Conservation (phyloP, 2,888 invertebrate species). For the Agrilus cyanescens region DNA sequence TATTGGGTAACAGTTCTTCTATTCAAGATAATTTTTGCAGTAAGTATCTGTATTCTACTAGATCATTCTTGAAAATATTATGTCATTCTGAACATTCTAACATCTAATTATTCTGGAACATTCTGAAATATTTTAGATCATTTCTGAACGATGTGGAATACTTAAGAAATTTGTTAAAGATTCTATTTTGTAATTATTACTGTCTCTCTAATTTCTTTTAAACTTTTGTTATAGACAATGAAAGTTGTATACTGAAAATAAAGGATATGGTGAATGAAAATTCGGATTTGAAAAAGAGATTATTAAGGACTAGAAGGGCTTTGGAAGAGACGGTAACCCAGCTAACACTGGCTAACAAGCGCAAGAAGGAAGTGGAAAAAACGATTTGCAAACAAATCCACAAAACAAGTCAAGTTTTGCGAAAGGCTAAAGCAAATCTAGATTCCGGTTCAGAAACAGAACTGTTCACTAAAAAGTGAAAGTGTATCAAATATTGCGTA, state of each 20-base stretch:
- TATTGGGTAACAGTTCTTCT: conserved; percentile 25
- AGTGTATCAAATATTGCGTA: conserved; percentile 1
- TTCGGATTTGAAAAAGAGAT: conserved; percentile 54
- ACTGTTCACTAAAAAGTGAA: conserved; percentile 14
- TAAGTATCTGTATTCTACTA: conserved; percentile 16
- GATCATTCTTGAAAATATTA: background rate
- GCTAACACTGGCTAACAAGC: conserved; percentile 63
- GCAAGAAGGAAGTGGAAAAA: conserved; percentile 71
- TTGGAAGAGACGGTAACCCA: conserved; percentile 68
- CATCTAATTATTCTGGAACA: no score
- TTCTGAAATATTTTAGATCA: no score
- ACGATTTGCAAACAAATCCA: conserved; percentile 72
- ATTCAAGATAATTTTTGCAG: conserved; percentile 21
- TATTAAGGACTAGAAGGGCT: conserved; percentile 58
- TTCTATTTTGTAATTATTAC: background rate
- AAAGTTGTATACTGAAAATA: conserved; percentile 27
- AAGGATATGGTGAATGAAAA: conserved; percentile 45
- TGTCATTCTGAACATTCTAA: background rate
- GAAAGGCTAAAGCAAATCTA: conserved; percentile 62
- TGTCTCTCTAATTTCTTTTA: background rate
- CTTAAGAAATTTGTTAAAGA: background rate
- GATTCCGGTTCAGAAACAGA: conserved; percentile 40
- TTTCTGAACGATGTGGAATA: background rate
- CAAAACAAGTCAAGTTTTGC: conserved; percentile 65
- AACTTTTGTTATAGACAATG: conserved; percentile 20